These are phyloP conservation scores for Campylorhamphus procurvoides DNA, from an alignment of 2,113 vertebrate genomes.

Conservation along the genomic window DNA sequence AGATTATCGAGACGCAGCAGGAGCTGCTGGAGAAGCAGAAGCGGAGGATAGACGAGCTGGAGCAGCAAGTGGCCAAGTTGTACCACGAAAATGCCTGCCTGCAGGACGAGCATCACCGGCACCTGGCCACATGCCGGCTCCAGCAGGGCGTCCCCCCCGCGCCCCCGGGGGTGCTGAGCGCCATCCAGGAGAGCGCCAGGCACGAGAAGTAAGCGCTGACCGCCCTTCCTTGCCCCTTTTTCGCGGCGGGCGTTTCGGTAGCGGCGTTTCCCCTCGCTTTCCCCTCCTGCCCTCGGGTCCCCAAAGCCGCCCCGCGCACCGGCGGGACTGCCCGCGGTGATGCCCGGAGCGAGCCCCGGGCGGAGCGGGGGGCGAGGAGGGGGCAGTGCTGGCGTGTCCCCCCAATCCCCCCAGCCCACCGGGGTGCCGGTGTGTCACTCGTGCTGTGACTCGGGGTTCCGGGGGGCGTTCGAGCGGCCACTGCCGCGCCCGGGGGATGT, in stretches of 20 bases:
- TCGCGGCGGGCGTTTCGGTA: neutral
- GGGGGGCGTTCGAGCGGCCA: neutral
- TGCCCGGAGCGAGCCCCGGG: neutral
- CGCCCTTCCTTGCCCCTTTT: neutral
- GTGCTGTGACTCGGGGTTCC: neutral
- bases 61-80: conserved; percentile 87
- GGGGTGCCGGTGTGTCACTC: neutral
- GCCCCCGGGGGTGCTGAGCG: conserved; percentile 66
- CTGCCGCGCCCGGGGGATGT: neutral
- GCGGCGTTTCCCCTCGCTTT: neutral
- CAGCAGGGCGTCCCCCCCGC: conserved; percentile 64
- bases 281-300: neutral
- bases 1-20: conserved; percentile 90
- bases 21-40: conserved; percentile 89
- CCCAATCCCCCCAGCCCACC: neutral
- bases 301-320: neutral
- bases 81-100: conserved; percentile 84
- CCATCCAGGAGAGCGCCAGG: conserved; percentile 79
- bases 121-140: conserved; percentile 89
- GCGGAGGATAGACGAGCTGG: conserved; percentile 87
- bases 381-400: neutral
- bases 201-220: conserved; percentile 83
- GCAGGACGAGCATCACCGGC: conserved; percentile 88
- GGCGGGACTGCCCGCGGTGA: neutral
- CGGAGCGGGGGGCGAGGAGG: neutral